Conservation (phyloP, 2,113 vertebrate species). For the Sarotherodon lohbergeri region DNA sequence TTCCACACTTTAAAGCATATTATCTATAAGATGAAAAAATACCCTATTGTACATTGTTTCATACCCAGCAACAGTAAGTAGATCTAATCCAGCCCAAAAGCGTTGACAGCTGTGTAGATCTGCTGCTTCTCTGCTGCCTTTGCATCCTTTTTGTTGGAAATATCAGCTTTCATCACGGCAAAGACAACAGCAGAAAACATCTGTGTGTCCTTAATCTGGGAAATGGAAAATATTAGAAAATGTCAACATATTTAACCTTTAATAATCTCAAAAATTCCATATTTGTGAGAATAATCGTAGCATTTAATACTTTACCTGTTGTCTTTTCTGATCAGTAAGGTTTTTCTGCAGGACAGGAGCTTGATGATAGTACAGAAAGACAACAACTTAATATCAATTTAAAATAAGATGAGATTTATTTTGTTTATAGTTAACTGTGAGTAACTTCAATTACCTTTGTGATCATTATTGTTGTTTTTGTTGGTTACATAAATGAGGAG, state of each 20-base stretch:
- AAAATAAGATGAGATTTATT: not conserved
- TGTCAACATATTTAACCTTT: rapidly evolving
- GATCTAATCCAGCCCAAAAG: not conserved
- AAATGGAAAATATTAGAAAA: rapidly evolving
- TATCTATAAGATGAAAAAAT: rapidly evolving
- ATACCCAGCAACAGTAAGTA: not conserved
- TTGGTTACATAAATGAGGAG: rapidly evolving
- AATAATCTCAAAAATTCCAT: rapidly evolving
- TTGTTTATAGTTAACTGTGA: not conserved
- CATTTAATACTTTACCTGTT: not conserved
- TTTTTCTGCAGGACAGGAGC: not conserved
- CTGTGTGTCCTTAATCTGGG: not conserved
- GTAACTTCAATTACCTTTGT: not conserved
- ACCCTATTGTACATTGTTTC: not conserved
- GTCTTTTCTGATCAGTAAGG: not conserved
- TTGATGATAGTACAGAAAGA: not conserved
- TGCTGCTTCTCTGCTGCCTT: not conserved
- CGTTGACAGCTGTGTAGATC: rapidly evolving
- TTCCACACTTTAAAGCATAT: rapidly evolving
- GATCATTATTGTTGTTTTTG: not conserved
- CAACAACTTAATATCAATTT: not conserved
- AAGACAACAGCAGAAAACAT: not conserved
- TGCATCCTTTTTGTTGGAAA: not conserved
- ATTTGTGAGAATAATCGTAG: not conserved
- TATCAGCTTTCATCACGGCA: not conserved